phyloP scores from a whole-genome alignment of 2,888 invertebrate genomes.

The Epinotia demarniana region DNA sequence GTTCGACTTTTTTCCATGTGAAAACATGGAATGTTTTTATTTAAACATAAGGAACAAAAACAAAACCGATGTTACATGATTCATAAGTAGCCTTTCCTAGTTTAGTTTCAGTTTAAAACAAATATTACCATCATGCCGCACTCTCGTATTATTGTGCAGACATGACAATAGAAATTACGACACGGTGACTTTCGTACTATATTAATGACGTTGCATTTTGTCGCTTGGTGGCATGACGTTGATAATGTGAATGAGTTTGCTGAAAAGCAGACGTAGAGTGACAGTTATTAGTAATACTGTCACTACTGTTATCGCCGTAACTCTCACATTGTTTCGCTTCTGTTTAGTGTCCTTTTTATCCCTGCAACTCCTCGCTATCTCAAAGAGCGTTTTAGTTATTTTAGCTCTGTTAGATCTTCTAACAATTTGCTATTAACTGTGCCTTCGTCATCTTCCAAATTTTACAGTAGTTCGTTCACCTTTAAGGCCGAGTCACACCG shows the following conservation, averaged over 20 bases:
- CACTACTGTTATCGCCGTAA: no score
- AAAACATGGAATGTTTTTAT: background rate
- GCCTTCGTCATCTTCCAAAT: no score
- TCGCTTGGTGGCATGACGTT: background rate
- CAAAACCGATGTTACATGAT: background rate
- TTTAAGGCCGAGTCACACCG: no score
- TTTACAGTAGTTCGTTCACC: no score
- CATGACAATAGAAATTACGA: background rate
- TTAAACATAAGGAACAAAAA: background rate
- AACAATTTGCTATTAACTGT: no score
- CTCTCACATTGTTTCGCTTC: no score
- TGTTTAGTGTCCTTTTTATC: no score
- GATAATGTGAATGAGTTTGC: constrained; percentile 3
- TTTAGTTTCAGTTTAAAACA: background rate
- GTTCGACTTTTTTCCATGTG: background rate
- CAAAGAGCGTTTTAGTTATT: no score
- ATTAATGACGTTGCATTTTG: background rate
- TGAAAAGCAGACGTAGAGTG: background rate
- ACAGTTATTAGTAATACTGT: background rate
- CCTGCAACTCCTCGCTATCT: no score
- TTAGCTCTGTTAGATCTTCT: no score
- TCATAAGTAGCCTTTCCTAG: background rate
- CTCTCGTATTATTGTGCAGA: background rate
- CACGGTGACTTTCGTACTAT: background rate
- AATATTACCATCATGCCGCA: no score